Percentiles rank a stretch among this genome's conserved stretches.
These are phyloP conservation scores for Tarsius wallacei DNA, from an alignment of 2,797 vertebrate genomes.

Conservation along the genomic window DNA sequence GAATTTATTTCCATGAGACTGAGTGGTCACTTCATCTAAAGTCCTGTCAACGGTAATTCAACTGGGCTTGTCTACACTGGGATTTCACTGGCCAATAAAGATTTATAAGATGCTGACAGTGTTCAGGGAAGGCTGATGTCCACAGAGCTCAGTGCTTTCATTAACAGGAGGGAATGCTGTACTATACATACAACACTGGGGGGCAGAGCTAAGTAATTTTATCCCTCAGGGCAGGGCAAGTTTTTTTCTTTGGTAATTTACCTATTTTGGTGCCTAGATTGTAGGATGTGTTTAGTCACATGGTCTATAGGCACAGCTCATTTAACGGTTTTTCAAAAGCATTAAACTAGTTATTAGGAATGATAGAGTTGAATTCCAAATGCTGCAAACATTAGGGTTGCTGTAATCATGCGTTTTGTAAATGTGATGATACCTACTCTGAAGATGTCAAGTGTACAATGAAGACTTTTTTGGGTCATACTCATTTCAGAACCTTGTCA, in stretches of 20 bases:
- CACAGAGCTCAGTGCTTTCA: not conserved
- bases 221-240: not conserved
- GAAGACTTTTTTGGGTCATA: not conserved
- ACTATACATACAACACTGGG: not conserved
- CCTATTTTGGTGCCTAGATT: not conserved
- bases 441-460: not conserved
- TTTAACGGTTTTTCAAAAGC: constrained; percentile 52
- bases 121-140: not conserved
- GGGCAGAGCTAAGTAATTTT: not conserved
- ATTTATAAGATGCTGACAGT: not conserved
- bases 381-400: not conserved
- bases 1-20: constrained; percentile 29
- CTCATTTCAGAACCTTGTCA: not conserved
- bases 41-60: not conserved
- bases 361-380: constrained; percentile 46
- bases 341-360: not conserved
- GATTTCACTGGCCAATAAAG: not conserved
- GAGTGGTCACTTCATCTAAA: not conserved
- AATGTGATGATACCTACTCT: not conserved
- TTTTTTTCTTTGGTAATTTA: constrained; percentile 25
- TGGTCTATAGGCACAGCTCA: not conserved
- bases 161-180: not conserved
- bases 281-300: not conserved
- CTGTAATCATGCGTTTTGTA: not conserved
- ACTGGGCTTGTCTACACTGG: not conserved